Evolutionary conservation across 1,140 invertebrate species (phyloP).

Genomic region (Rhagoletis zephyria): DNA sequence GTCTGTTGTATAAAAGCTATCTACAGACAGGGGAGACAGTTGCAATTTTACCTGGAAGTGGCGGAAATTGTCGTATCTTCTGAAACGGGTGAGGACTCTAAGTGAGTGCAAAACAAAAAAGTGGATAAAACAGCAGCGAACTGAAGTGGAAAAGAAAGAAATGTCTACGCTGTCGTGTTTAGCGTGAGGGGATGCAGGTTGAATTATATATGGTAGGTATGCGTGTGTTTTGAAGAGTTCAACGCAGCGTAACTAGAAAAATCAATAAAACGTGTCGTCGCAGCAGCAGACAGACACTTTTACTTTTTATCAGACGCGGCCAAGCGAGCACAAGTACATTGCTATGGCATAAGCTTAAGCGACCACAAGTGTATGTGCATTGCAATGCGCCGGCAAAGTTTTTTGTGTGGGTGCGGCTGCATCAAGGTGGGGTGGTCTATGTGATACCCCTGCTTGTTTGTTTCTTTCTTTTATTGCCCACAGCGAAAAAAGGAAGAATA

Average conservation of each 20-base stretch:
- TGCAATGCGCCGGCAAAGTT: not conserved
- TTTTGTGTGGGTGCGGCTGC: not conserved
- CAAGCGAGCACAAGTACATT: not conserved
- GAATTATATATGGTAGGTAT: not conserved
- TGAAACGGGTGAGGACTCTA: conserved; percentile 18
- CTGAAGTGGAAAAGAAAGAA: conserved; percentile 41
- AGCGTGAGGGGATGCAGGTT: no score
- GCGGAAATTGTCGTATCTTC: not conserved
- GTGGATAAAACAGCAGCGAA: not conserved
- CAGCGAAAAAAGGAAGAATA: not conserved
- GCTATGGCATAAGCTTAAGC: not conserved
- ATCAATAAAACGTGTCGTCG: conserved; percentile 53
- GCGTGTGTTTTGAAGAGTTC: not conserved
- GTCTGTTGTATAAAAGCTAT: not conserved
- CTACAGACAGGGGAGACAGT: not conserved
- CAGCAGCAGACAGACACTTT: conserved; percentile 52
- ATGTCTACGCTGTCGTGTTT: not conserved
- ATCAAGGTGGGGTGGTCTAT: not conserved
- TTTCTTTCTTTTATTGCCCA: conserved; percentile 1
- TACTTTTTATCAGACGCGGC: conserved; percentile 50
- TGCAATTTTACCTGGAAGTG: conserved; percentile 34
- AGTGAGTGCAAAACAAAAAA: conserved; percentile 47
- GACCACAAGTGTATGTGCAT: conserved; percentile 1
- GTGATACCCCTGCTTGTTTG: not conserved
- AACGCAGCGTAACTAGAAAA: conserved; percentile 42